Conservation (phyloP, 2,888 invertebrate species). For the Andricus curvator region DNA sequence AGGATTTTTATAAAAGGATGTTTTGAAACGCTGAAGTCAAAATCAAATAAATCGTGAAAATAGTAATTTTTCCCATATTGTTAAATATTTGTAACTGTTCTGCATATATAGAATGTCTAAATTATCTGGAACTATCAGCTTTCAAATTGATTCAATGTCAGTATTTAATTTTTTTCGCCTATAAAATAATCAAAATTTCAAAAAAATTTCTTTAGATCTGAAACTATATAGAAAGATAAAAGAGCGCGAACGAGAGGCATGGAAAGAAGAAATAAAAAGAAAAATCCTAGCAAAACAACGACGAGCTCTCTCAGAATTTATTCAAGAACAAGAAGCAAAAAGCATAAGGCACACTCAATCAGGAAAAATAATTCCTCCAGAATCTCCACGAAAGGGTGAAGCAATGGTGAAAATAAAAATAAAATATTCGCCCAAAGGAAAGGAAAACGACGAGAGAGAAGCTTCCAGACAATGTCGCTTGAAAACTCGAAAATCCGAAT, state of each 20-base stretch:
- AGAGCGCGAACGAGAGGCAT: conserved; percentile 79
- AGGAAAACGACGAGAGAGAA: conserved; percentile 53
- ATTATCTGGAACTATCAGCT: not conserved
- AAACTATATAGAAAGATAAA: conserved; percentile 82
- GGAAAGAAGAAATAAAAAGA: conserved; percentile 68
- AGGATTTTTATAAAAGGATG: no score
- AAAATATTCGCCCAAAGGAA: conserved; percentile 58
- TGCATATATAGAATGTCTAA: no score
- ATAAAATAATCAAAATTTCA: not conserved
- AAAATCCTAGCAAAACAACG: conserved; percentile 67
- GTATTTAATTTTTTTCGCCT: not conserved
- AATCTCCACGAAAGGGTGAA: conserved; percentile 51
- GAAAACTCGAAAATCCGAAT: conserved; percentile 9
- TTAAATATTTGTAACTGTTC: no score
- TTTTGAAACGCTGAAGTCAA: no score
- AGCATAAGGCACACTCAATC: not conserved
- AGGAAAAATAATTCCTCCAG: conserved; percentile 7
- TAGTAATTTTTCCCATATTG: no score
- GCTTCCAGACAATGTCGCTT: conserved; percentile 25
- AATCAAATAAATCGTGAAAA: no score
- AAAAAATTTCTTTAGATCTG: conserved; percentile 80
- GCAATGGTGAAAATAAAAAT: conserved; percentile 66
- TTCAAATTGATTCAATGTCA: not conserved
- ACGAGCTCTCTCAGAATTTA: conserved; percentile 58
- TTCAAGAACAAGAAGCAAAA: conserved; percentile 49